Conservation (phyloP, 2,888 invertebrate genomes). For the Iselma pallidipennis region DNA sequence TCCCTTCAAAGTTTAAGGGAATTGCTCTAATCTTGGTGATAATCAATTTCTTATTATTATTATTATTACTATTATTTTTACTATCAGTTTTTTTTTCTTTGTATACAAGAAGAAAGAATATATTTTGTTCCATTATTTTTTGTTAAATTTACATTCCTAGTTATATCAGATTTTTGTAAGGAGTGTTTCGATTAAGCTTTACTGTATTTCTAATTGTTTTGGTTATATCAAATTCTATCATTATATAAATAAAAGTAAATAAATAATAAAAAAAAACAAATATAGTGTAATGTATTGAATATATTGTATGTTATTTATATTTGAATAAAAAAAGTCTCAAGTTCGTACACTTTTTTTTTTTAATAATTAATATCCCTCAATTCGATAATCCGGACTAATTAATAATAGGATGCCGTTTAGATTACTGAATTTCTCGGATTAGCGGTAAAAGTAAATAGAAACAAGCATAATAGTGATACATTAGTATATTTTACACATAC, state of each 20-base stretch:
- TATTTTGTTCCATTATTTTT: conserved; percentile 32
- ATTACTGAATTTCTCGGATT: no score
- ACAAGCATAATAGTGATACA: no score
- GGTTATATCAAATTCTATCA: conserved; percentile 36
- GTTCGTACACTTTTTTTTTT: no score
- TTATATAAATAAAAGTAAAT: conserved; percentile 38
- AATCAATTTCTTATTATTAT: conserved; percentile 16
- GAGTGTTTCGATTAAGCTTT: conserved; percentile 26
- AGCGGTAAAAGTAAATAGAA: no score
- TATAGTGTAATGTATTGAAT: conserved; percentile 33
- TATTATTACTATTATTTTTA: no score
- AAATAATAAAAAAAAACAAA: conserved; percentile 24
- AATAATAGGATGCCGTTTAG: no score
- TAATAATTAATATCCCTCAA: no score
- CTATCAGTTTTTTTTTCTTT: no score
- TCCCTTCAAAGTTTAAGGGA: conserved; percentile 67
- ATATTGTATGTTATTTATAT: conserved; percentile 50
- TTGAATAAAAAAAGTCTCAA: conserved; percentile 42
- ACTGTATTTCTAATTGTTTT: conserved; percentile 23
- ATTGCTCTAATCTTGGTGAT: conserved; percentile 48
- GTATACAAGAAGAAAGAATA: conserved; percentile 1
- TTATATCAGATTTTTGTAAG: conserved; percentile 33
- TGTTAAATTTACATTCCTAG: conserved; percentile 36
- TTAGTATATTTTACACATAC: no score
- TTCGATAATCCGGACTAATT: no score